Conservation (phyloP, 2,888 invertebrate genomes). For the Callinectes sapidus region DNA sequence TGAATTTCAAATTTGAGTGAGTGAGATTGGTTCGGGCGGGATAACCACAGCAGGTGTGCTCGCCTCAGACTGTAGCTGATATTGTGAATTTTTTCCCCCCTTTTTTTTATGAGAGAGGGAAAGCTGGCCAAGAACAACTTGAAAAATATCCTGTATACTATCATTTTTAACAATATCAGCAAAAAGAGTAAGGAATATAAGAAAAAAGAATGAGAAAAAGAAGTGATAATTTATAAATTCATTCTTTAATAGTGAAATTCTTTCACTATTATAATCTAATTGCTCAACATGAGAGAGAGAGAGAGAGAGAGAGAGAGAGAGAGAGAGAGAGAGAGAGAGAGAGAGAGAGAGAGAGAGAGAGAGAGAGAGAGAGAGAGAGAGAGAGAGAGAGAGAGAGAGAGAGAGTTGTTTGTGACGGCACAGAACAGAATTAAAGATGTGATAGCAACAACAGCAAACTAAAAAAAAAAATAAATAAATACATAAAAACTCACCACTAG, state of each 20-base stretch:
- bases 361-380: background rate
- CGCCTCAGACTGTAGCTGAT: too few relatives aligned
- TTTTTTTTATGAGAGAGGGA: too few relatives aligned
- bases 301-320: background rate
- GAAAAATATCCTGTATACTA: too few relatives aligned
- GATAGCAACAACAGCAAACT: background rate
- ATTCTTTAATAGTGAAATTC: too few relatives aligned
- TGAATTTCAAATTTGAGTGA: too few relatives aligned
- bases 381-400: background rate
- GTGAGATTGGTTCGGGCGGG: too few relatives aligned
- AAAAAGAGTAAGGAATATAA: background rate
- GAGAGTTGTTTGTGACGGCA: background rate
- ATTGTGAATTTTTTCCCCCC: too few relatives aligned
- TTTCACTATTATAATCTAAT: too few relatives aligned
- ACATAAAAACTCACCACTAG: constrained; percentile 34
- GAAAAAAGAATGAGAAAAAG: background rate
- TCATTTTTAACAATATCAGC: background rate
- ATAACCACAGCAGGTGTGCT: too few relatives aligned
- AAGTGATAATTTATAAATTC: background rate
- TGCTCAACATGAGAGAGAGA: background rate
- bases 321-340: background rate
- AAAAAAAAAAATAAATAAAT: too few relatives aligned
- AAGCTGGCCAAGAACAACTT: too few relatives aligned
- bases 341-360: background rate
- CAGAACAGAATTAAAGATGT: background rate